Conservation (phyloP, 2,888 invertebrate genomes). For the Cerastoderma edule region DNA sequence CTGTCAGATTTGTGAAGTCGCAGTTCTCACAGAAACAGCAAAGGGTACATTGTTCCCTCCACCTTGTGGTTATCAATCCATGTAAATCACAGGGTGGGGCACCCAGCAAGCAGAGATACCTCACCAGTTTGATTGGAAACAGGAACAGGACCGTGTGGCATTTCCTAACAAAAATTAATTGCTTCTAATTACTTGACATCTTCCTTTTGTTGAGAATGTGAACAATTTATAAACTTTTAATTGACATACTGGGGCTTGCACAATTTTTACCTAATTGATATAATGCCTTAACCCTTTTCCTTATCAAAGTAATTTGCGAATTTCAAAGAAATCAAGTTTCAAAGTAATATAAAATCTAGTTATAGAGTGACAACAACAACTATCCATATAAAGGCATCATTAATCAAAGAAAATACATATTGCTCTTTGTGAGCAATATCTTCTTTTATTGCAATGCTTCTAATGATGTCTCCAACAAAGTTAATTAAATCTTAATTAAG, state of each 20-base stretch:
- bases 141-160: constrained; percentile 20
- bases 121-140: constrained; percentile 13
- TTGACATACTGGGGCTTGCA: constrained; percentile 4
- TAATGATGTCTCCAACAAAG: neutral
- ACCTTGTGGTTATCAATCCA: constrained; percentile 3
- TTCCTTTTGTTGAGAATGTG: constrained; percentile 20
- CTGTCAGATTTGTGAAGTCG: no score
- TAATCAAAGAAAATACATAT: neutral
- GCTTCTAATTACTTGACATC: constrained; percentile 26
- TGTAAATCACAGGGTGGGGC: constrained; percentile 25
- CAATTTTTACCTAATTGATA: no score
- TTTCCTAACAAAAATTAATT: constrained; percentile 23
- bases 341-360: no score
- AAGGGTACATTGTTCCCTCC: neutral
- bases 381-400: neutral
- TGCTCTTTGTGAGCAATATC: neutral
- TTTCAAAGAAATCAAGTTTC: no score
- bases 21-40: no score
- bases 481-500: neutral
- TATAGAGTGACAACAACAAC: neutral
- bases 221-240: constrained; percentile 27
- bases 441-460: neutral
- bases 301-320: no score
- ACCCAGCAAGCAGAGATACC: neutral
- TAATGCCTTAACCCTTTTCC: neutral